These are phyloP conservation scores for Piprites chloris DNA, from an alignment of 2,113 vertebrate genomes.

Conservation along the genomic window DNA sequence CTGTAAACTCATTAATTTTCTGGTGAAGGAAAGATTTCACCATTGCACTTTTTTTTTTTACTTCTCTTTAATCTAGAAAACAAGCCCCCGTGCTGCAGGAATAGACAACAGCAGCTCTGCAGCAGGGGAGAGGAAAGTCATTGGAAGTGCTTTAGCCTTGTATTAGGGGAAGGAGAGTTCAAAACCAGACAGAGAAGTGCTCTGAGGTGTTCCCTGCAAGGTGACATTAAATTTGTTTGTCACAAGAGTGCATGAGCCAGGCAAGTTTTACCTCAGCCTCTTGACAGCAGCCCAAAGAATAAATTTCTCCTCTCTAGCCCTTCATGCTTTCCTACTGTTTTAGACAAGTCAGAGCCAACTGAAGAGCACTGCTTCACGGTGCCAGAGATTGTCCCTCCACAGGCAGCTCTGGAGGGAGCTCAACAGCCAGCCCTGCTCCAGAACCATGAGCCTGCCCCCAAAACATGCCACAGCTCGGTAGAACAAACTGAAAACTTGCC, in stretches of 20 bases:
- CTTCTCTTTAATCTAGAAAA: background rate
- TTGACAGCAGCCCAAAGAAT: background rate
- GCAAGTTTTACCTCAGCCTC: background rate
- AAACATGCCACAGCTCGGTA: background rate
- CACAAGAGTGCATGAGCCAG: accelerated
- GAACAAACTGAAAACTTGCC: background rate
- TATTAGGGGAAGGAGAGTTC: background rate
- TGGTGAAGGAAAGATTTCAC: background rate
- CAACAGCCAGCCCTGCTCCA: background rate
- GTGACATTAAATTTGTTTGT: background rate
- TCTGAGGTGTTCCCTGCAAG: background rate
- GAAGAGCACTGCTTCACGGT: background rate
- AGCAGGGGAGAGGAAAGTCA: background rate
- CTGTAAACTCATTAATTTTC: background rate
- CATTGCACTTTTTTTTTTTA: background rate
- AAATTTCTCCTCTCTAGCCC: background rate
- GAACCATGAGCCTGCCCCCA: background rate
- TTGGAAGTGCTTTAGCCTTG: background rate
- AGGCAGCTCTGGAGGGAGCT: background rate
- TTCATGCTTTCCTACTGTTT: background rate
- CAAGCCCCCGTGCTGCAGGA: background rate
- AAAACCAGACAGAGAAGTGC: background rate
- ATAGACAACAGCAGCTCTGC: background rate
- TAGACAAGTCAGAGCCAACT: background rate
- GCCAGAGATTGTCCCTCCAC: background rate